Conservation (phyloP, 2,113 vertebrate species). For the Scomber colias region DNA sequence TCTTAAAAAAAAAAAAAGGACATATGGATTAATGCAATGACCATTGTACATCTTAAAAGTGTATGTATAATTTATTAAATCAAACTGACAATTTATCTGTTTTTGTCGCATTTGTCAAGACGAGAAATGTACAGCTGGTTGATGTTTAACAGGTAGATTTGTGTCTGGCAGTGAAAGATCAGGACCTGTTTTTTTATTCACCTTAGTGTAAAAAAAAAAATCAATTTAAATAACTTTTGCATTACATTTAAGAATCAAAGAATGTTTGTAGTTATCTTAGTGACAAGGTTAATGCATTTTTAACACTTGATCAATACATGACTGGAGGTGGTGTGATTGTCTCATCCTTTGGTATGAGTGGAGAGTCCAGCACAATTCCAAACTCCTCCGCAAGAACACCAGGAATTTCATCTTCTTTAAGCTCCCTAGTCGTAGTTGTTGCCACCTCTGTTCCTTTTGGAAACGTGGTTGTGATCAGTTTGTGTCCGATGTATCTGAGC, state of each 20-base stretch:
- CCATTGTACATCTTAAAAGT: constrained; percentile 95
- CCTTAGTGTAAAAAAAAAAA: not conserved
- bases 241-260: not conserved
- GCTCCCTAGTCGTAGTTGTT: constrained; percentile 70
- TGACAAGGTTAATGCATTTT: not conserved
- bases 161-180: not conserved
- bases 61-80: constrained; percentile 99
- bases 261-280: not conserved
- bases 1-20: constrained; percentile 73
- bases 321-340: constrained; percentile 59
- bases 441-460: constrained; percentile 43
- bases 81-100: constrained; percentile 88
- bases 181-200: not conserved
- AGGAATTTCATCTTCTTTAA: constrained; percentile 80
- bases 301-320: constrained; percentile 65
- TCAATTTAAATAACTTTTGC: not conserved
- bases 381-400: constrained; percentile 76
- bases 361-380: constrained; percentile 74
- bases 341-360: constrained; percentile 80
- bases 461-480: constrained; percentile 66
- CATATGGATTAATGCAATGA: constrained; percentile 90
- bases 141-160: not conserved
- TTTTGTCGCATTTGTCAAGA: constrained; percentile 25
- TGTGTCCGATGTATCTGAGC: constrained; percentile 80
- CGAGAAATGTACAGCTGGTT: not conserved